These are phyloP conservation scores for Sorex maritimensis DNA, from an alignment of 2,797 vertebrate species.

Conservation along the genomic window DNA sequence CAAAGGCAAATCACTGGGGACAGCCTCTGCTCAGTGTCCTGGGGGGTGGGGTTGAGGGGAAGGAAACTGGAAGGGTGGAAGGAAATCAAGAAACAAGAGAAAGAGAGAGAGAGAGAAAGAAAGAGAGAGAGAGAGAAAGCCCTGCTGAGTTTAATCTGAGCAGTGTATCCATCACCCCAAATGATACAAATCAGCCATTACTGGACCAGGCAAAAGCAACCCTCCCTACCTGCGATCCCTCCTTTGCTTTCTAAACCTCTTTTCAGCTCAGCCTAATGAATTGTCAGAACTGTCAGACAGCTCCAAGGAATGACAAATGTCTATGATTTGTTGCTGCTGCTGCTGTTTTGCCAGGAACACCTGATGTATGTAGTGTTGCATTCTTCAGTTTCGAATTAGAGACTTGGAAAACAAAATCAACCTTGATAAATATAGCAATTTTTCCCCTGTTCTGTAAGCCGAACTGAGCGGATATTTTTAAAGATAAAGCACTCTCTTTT, in stretches of 20 bases:
- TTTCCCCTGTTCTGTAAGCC: constrained; percentile 85
- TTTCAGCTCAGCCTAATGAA: constrained; percentile 93
- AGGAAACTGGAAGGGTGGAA: constrained; percentile 28
- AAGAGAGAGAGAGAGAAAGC: constrained; percentile 68
- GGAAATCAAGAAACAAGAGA: constrained; percentile 57
- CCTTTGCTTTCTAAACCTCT: constrained; percentile 92
- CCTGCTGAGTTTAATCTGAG: constrained; percentile 89
- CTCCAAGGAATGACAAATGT: constrained; percentile 94
- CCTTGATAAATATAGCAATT: constrained; percentile 86
- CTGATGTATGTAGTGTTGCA: constrained; percentile 92
- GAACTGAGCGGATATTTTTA: constrained; percentile 82
- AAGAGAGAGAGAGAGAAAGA: constrained; percentile 33
- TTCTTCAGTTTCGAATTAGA: constrained; percentile 90
- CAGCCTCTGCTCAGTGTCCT: constrained; percentile 63
- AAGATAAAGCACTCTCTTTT: constrained; percentile 82
- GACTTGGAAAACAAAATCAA: constrained; percentile 89
- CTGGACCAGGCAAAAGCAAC: constrained; percentile 91
- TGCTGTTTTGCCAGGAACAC: constrained; percentile 91
- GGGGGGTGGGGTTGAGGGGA: constrained; percentile 40
- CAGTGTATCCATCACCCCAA: constrained; percentile 91
- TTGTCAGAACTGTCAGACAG: constrained; percentile 94
- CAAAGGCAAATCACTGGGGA: constrained; percentile 7
- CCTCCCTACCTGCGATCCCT: constrained; percentile 90
- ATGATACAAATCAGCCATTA: constrained; percentile 93
- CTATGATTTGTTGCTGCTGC: constrained; percentile 92